Evolutionary conservation across 2,888 invertebrate species (phyloP).

Genomic region (Tolmerus cingulatus): DNA sequence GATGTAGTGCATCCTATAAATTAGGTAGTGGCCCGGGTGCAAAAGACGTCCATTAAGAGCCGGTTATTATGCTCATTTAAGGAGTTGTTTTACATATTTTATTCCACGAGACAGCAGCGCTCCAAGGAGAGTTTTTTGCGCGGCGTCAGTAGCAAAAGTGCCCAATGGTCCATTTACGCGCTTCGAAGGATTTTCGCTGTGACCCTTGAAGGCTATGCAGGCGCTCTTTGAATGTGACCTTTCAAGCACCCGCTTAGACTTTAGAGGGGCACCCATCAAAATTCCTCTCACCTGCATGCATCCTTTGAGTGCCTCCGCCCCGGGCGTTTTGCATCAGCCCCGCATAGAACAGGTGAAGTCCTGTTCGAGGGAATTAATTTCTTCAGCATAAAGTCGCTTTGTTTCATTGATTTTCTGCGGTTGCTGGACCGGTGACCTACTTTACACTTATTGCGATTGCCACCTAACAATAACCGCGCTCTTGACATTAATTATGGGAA

Average conservation of each 20-base stretch:
- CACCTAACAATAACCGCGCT: not conserved
- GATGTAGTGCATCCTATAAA: not conserved
- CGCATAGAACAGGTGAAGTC: not conserved
- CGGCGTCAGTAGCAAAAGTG: not conserved
- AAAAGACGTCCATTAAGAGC: not conserved
- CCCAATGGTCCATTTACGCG: not conserved
- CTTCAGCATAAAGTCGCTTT: not conserved
- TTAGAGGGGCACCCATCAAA: not conserved
- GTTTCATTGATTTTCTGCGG: not conserved
- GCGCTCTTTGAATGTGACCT: not conserved
- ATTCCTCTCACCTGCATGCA: not conserved
- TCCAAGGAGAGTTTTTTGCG: not conserved
- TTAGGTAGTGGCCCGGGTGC: not conserved
- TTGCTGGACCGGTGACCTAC: not conserved
- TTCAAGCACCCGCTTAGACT: not conserved
- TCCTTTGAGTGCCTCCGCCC: not conserved
- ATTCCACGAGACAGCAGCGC: not conserved
- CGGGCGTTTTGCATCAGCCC: not conserved
- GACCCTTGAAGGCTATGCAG: not conserved
- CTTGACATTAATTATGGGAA: not conserved
- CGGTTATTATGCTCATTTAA: not conserved
- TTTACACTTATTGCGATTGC: not conserved
- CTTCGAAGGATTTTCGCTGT: not conserved
- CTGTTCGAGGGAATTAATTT: not conserved
- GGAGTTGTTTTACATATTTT: not conserved